A percentile compares a stretch with the other conserved stretches of the same genome.
phyloP scores from a whole-genome alignment of 2,888 invertebrate species.

The Caenorhabditis angaria region DNA sequence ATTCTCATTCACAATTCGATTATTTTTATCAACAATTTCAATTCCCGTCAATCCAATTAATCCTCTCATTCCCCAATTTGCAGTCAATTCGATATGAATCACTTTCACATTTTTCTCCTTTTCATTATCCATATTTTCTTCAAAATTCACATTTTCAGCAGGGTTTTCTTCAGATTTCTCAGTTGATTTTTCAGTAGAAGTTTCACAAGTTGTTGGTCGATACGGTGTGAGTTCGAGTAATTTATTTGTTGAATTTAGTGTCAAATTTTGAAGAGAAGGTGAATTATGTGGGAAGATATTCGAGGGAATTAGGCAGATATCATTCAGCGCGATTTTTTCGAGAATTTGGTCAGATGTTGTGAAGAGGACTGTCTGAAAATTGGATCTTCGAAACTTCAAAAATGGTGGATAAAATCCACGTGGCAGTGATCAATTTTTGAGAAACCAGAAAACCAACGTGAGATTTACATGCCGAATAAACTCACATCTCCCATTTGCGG shows the following conservation, averaged over 20 bases:
- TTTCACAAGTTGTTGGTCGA: constrained; percentile 33
- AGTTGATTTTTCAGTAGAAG: background rate
- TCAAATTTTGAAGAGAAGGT: constrained; percentile 5
- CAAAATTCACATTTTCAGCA: background rate
- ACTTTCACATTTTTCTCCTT: constrained; percentile 46
- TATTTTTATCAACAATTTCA: constrained; percentile 72
- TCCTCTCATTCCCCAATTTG: constrained; percentile 75
- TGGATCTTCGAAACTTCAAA: background rate
- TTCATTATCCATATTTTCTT: background rate
- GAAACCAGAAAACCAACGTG: background rate
- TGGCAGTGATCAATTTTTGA: background rate
- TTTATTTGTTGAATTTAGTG: background rate
- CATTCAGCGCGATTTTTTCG: constrained; percentile 76
- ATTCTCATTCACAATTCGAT: constrained; percentile 24
- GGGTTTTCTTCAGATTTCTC: background rate
- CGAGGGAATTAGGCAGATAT: constrained; percentile 69
- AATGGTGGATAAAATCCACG: background rate
- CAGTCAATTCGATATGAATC: constrained; percentile 73
- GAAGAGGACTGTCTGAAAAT: constrained; percentile 83
- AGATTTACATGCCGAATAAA: constrained; percentile 36
- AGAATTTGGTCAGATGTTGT: constrained; percentile 82
- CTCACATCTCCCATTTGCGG: constrained; percentile 76
- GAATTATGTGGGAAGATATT: background rate
- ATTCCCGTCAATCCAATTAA: constrained; percentile 75
- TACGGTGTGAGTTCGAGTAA: constrained; percentile 21